Percentiles rank a stretch among this genome's conserved stretches.
Evolutionary conservation across 2,888 invertebrate genomes (phyloP).

Genomic region (Nomada flava): DNA sequence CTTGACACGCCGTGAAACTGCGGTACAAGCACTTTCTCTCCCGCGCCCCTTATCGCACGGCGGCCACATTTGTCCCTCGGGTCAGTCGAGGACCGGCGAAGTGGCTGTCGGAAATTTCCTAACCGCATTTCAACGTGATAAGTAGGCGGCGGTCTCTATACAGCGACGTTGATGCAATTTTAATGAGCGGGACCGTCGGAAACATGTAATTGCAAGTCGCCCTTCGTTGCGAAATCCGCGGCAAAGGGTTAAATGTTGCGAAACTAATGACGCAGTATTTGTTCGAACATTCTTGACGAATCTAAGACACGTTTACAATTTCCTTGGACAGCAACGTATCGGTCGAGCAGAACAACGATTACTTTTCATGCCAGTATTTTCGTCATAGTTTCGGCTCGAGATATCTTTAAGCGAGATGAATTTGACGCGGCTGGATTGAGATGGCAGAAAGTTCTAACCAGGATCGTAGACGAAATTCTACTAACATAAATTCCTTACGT

Average conservation of each 20-base stretch:
- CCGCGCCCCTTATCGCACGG: constrained; percentile 35
- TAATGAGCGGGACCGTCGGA: constrained; percentile 64
- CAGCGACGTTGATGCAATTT: constrained; percentile 71
- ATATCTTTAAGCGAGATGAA: too few relatives aligned
- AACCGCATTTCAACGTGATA: constrained; percentile 66
- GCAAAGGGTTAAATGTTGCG: neutral
- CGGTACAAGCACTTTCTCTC: constrained; percentile 47
- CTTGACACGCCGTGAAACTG: constrained; percentile 32
- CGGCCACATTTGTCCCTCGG: constrained; percentile 23
- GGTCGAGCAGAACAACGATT: too few relatives aligned
- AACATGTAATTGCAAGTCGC: constrained; percentile 68
- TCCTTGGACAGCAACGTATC: too few relatives aligned
- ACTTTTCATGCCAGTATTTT: too few relatives aligned
- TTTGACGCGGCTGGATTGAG: too few relatives aligned
- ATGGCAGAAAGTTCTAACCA: too few relatives aligned
- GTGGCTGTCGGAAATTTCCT: constrained; percentile 64
- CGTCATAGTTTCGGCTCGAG: too few relatives aligned
- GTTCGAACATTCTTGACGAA: too few relatives aligned
- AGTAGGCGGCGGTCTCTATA: constrained; percentile 55
- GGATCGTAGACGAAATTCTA: neutral
- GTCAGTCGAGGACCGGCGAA: constrained; percentile 43
- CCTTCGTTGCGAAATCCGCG: neutral
- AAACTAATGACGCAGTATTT: neutral
- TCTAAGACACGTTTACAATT: too few relatives aligned
- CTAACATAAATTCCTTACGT: neutral